Conservation (phyloP, 2,888 invertebrate genomes). For the Heliconius ismenius region DNA sequence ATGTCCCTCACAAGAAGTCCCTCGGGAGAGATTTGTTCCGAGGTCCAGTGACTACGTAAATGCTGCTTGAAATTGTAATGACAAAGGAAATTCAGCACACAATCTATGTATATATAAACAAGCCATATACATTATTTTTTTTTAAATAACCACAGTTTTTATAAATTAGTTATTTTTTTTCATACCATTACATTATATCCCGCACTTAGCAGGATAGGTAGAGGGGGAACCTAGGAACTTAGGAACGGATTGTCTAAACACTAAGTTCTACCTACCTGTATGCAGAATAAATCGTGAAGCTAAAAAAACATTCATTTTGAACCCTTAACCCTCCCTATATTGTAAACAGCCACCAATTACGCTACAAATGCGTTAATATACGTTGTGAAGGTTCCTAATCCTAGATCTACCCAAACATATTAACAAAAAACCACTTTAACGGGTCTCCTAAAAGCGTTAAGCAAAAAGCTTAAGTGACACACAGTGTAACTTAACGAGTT, state of each 20-base stretch:
- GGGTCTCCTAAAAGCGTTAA: neutral
- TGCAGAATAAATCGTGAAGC: too few relatives aligned
- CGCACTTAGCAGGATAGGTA: too few relatives aligned
- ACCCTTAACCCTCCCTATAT: neutral
- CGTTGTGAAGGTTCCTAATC: neutral
- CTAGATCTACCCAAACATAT: neutral
- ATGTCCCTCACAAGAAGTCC: neutral
- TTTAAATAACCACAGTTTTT: too few relatives aligned
- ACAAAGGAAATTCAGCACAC: neutral
- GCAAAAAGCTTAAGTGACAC: constrained; percentile 13
- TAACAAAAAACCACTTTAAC: constrained; percentile 13
- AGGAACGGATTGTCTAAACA: too few relatives aligned
- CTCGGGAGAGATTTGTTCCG: constrained; percentile 3
- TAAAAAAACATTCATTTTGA: too few relatives aligned
- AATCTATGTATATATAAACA: neutral
- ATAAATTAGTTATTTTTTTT: too few relatives aligned
- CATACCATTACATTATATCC: too few relatives aligned
- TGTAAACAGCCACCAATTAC: neutral
- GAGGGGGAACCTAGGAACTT: too few relatives aligned
- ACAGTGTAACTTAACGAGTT: neutral
- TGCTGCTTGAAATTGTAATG: constrained; percentile 7
- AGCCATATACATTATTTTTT: too few relatives aligned
- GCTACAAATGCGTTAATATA: neutral
- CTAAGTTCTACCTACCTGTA: too few relatives aligned
- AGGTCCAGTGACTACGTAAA: constrained; percentile 14